Percentiles rank a stretch among this genome's conserved stretches.
phyloP scores from a whole-genome alignment of 2,888 invertebrate species.

The Micropterix aruncella region DNA sequence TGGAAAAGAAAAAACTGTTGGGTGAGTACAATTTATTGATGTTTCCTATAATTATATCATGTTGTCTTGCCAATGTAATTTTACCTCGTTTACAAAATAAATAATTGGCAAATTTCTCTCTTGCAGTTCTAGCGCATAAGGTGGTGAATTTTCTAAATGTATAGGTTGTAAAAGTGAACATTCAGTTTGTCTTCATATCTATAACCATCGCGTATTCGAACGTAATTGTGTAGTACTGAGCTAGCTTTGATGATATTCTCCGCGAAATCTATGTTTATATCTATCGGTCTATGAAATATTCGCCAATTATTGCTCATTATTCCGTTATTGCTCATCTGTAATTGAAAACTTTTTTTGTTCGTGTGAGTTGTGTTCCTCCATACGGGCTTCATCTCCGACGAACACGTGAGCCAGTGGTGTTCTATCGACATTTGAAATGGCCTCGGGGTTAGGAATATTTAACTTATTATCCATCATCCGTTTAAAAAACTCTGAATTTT shows the following conservation, averaged over 20 bases:
- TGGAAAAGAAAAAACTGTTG: too few species aligned
- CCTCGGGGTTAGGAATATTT: constrained; percentile 5
- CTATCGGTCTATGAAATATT: constrained; percentile 2
- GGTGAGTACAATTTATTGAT: too few species aligned
- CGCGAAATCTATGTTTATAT: constrained; percentile 5
- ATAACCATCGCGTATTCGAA: constrained; percentile 5
- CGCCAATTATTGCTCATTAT: constrained; percentile 4
- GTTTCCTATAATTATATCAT: too few species aligned
- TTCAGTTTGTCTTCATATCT: too few species aligned
- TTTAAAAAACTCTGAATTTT: constrained; percentile 6
- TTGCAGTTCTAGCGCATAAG: too few species aligned
- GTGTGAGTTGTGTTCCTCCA: constrained; percentile 4
- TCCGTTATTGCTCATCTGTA: constrained; percentile 4
- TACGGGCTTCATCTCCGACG: constrained; percentile 6
- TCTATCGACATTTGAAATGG: constrained; percentile 4
- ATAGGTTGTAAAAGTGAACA: too few species aligned
- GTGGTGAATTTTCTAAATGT: too few species aligned
- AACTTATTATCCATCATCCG: constrained; percentile 1
- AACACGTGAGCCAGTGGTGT: constrained; percentile 8
- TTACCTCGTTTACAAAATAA: too few species aligned
- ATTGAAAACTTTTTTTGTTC: constrained; percentile 4
- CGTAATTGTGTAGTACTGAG: constrained; percentile 6
- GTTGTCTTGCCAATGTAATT: too few species aligned
- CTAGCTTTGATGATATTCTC: constrained; percentile 6
- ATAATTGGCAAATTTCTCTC: too few species aligned